phyloP scores from a whole-genome alignment of 1,140 invertebrate species.

The Chionoecetes opilio region DNA sequence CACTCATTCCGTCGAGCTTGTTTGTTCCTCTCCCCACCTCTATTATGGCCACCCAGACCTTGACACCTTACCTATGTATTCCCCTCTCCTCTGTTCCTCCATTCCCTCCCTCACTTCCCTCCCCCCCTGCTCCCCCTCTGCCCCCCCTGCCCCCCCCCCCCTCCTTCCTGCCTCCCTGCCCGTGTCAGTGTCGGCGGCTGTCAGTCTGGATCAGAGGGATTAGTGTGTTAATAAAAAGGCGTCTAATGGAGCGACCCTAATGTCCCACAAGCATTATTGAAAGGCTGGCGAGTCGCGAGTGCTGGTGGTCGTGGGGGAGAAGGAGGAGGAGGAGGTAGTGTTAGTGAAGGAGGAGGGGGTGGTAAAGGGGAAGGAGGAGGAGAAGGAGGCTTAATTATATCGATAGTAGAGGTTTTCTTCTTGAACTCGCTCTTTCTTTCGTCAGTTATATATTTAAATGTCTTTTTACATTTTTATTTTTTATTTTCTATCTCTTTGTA shows the following conservation, averaged over 20 bases:
- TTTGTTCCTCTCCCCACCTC: background rate
- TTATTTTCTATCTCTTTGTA: too few relatives aligned
- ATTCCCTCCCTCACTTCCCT: background rate
- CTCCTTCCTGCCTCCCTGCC: background rate
- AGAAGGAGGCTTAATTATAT: background rate
- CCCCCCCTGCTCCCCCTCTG: background rate
- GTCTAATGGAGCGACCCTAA: conserved; percentile 65
- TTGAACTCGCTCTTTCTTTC: background rate
- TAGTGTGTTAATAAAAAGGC: conserved; percentile 67
- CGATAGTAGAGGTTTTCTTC: background rate
- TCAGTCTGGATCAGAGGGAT: conserved; percentile 61
- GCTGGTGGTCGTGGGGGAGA: background rate
- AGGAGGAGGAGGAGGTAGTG: background rate
- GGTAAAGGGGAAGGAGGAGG: background rate
- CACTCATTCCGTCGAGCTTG: background rate
- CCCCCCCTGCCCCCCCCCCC: background rate
- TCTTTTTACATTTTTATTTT: too few relatives aligned
- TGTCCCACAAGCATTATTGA: conserved; percentile 66
- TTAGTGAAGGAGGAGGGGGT: background rate
- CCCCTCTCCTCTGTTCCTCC: background rate
- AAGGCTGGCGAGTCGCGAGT: background rate
- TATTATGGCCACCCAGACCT: background rate
- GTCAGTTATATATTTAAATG: background rate
- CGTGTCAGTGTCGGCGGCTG: conserved; percentile 32
- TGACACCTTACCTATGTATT: background rate